phyloP scores from a whole-genome alignment of 2,888 invertebrate genomes.

The Germaria angustata region DNA sequence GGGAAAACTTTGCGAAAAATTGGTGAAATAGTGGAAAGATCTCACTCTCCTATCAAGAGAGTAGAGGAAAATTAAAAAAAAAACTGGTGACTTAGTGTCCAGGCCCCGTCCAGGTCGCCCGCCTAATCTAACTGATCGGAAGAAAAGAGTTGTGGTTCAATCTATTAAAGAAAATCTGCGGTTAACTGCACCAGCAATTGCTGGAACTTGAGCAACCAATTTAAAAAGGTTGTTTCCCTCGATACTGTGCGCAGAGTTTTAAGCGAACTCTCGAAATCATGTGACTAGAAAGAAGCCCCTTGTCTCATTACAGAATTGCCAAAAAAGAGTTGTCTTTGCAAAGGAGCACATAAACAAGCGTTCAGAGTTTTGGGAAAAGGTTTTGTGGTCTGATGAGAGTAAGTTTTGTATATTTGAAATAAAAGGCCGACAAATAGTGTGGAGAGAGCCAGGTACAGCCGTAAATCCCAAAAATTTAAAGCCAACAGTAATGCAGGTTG shows the following conservation, averaged over 20 bases:
- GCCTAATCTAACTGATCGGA: neutral
- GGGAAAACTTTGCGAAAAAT: conserved; percentile 38
- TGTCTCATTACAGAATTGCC: neutral
- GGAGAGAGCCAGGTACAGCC: neutral
- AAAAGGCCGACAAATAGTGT: neutral
- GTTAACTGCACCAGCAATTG: neutral
- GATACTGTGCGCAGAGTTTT: conserved; percentile 4
- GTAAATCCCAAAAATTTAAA: neutral
- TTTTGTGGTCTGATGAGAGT: conserved; percentile 4
- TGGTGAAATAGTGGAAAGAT: conserved; percentile 29
- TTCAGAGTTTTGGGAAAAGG: neutral
- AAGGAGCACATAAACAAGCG: neutral
- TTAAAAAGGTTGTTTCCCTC: neutral
- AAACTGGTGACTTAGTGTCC: neutral
- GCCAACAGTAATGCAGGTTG: conserved; percentile 4
- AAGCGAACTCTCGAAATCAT: neutral
- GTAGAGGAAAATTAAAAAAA: neutral
- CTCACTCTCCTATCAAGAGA: conserved; percentile 12
- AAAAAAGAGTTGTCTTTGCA: neutral
- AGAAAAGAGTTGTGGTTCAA: neutral
- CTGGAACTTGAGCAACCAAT: neutral
- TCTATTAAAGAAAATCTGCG: neutral
- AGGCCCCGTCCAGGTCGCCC: neutral
- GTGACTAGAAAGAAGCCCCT: neutral
- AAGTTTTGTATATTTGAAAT: neutral